Evolutionary conservation across 2,888 invertebrate genomes (phyloP).

Genomic region (Itoplectis maculator): DNA sequence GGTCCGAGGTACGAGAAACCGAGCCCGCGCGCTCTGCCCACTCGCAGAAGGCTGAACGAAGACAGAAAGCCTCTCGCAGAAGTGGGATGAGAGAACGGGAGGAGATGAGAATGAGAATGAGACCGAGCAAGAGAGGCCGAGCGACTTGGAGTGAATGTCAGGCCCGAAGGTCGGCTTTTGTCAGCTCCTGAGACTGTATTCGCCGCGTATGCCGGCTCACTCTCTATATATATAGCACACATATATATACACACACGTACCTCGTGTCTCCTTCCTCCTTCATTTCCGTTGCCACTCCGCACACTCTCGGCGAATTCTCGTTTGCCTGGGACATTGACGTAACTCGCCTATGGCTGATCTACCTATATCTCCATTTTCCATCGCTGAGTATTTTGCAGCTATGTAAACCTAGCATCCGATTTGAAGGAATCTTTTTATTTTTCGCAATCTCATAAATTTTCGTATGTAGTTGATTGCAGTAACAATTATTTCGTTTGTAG

Average conservation of each 20-base stretch:
- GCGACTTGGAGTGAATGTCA: conserved; percentile 82
- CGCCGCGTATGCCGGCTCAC: conserved; percentile 50
- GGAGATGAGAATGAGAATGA: conserved; percentile 53
- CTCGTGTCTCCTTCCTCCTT: conserved; percentile 56
- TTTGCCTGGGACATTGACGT: background rate
- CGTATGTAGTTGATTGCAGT: too few relatives aligned
- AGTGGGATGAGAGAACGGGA: conserved; percentile 19
- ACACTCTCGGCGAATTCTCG: conserved; percentile 32
- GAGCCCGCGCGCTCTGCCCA: conserved; percentile 28
- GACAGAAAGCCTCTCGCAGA: conserved; percentile 58
- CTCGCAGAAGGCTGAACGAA: conserved; percentile 57
- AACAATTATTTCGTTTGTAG: too few relatives aligned
- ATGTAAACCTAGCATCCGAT: too few relatives aligned
- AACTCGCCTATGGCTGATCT: conserved; percentile 1
- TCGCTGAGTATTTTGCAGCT: too few relatives aligned
- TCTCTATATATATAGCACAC: background rate
- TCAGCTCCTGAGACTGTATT: conserved; percentile 80
- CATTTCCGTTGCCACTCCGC: conserved; percentile 21
- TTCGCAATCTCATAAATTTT: too few relatives aligned
- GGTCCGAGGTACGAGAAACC: conserved; percentile 61
- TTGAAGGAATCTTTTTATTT: too few relatives aligned
- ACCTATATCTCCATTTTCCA: background rate
- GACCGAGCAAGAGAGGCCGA: conserved; percentile 29
- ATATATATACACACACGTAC: background rate
- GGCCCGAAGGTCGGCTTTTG: conserved; percentile 84